Base-by-base conservation (phyloP, 2,113 vertebrate species). In the Harpagus bidentatus region DNA sequence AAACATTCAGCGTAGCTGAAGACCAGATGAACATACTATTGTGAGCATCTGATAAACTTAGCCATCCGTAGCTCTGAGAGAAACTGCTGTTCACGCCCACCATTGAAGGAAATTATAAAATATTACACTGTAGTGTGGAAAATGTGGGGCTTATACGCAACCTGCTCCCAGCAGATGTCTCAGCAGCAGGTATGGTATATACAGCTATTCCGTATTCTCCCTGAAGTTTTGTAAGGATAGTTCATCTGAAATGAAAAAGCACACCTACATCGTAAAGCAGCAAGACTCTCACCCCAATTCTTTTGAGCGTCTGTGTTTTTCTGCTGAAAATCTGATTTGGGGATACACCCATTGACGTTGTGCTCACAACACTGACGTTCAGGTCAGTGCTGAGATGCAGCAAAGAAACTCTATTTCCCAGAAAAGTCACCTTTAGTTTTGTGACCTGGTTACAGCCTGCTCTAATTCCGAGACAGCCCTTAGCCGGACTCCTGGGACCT, bases 1-100 rank as follows among this genome's bases (percentile, higher is more conserved):
- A 97, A 97, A 71, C 15, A 77, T 56, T 94, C 73, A 82, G 65
- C 11, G 42, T 70, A 86, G 83, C 85, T 79, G 79, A 88, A 96
- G 88, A 80, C 22, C 0, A 34, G 88, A 95, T 83, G 84, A 96
- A 95, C 58, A 80, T 29, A 47, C 73, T 71, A 69, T 38, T 96
- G 76, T 82, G 87, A 89, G 47, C 79, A 53, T 92, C 77, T 82
- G 90, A 96, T 50, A 92, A 83, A 93, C 65, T 83, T 78, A 89
- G 73, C 62, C 73, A 48, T 69, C 88, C 58, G 2, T 67, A 52
- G 47, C 48, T 65, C 61, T 36, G 81, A 84, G 42, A 93, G 18
- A 70, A 78, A 34, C 55, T 63, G 69, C 34, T 88, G 61, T 61
- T 92, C 38, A 29, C 26, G 31, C 11, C 59, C 45, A 69, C 31